phyloP scores from a whole-genome alignment of 2,113 vertebrate species.

The Willisornis vidua region DNA sequence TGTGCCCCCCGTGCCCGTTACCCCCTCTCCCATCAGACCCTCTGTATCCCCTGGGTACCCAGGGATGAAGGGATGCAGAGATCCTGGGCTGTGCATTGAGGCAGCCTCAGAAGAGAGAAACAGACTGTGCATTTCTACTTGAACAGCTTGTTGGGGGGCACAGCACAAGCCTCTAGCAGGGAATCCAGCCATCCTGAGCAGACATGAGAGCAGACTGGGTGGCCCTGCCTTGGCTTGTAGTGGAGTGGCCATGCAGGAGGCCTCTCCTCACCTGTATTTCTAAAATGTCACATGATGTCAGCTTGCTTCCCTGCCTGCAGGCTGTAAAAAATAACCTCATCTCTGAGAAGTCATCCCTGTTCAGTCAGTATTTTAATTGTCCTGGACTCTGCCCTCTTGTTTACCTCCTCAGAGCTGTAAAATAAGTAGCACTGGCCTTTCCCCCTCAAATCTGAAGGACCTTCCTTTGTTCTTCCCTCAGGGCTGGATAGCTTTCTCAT shows the following conservation, averaged over 20 bases:
- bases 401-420: conserved; percentile 10
- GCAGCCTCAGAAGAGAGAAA: not conserved
- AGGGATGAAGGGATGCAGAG: rapidly evolving
- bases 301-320: not conserved
- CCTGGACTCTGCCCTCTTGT: not conserved
- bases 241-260: not conserved
- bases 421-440: conserved; percentile 11
- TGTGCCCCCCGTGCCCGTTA: rapidly evolving
- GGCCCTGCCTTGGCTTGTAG: not conserved
- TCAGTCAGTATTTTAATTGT: conserved; percentile 16
- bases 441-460: not conserved
- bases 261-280: not conserved
- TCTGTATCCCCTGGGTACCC: not conserved
- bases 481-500: not conserved
- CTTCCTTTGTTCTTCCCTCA: conserved; percentile 35
- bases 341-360: not conserved
- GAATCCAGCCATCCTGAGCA: not conserved
- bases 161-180: not conserved
- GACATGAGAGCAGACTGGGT: not conserved
- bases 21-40: not conserved
- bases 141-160: not conserved
- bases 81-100: not conserved
- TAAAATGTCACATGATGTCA: not conserved
- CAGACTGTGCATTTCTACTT: not conserved
- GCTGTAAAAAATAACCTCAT: not conserved